Evolutionary conservation across 2,113 vertebrate species (phyloP).

Genomic region (Eudorcas thomsonii): DNA sequence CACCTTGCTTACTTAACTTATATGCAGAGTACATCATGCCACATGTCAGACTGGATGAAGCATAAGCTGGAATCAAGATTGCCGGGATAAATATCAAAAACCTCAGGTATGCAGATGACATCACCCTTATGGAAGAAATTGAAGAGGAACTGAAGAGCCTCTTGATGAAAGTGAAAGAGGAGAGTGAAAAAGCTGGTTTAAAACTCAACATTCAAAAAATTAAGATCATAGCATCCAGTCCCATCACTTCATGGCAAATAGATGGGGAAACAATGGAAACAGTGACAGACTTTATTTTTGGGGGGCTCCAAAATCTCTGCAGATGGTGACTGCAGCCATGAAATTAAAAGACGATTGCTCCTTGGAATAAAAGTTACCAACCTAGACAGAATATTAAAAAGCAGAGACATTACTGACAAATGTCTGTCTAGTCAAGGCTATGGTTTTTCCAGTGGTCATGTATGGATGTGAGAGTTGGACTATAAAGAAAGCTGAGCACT

Average conservation of each 20-base stretch:
- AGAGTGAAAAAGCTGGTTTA: neutral
- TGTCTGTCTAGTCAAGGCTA: neutral
- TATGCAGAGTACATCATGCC: neutral
- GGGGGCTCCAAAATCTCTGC: neutral
- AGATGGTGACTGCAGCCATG: neutral
- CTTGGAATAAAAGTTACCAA: neutral
- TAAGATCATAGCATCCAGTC: too few species aligned
- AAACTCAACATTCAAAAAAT: neutral
- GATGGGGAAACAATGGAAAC: too few species aligned
- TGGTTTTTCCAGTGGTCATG: neutral
- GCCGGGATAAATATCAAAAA: fast-evolving
- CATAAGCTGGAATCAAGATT: neutral
- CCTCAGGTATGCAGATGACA: neutral
- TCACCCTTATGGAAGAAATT: neutral
- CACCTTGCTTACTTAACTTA: neutral
- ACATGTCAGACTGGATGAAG: neutral
- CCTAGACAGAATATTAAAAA: neutral
- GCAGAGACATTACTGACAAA: neutral
- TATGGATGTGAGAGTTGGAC: neutral
- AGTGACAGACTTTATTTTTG: neutral
- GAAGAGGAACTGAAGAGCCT: neutral
- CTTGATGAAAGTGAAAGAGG: neutral
- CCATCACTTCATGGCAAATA: too few species aligned
- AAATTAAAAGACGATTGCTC: neutral
- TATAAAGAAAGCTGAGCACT: fast-evolving